Evolutionary conservation across 1,140 invertebrate species (phyloP).

Genomic region (Goniozus legneri): DNA sequence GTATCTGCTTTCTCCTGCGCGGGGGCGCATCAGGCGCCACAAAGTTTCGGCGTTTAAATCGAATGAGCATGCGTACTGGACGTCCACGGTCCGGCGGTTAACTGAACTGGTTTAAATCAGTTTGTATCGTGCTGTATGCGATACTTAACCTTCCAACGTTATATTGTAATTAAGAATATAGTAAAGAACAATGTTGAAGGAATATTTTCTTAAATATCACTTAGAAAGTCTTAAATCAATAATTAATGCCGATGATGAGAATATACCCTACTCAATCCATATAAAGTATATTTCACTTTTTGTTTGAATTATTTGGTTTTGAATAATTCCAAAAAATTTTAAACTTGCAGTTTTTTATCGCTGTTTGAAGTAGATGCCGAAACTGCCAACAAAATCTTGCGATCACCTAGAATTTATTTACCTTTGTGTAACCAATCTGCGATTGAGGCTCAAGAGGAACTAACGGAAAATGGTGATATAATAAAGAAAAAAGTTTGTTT

Average conservation of each 20-base stretch:
- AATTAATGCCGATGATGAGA: constrained; percentile 39
- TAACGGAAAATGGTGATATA: constrained; percentile 51
- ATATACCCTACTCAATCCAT: constrained; percentile 48
- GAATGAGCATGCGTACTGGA: too few species aligned
- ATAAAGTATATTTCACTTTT: constrained; percentile 50
- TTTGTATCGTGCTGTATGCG: too few species aligned
- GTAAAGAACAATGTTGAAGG: constrained; percentile 44
- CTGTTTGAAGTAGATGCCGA: constrained; percentile 60
- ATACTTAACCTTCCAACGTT: too few species aligned
- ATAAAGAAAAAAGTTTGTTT: constrained; percentile 67
- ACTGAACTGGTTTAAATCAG: too few species aligned
- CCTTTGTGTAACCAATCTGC: constrained; percentile 63
- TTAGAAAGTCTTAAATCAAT: constrained; percentile 47
- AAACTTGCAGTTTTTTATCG: constrained; percentile 58
- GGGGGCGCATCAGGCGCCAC: too few species aligned
- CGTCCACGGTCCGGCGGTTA: too few species aligned
- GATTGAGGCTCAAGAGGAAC: constrained; percentile 58
- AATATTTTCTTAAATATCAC: constrained; percentile 44
- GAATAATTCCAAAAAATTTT: neutral
- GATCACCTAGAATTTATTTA: constrained; percentile 56
- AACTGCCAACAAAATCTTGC: constrained; percentile 59
- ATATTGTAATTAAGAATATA: too few species aligned
- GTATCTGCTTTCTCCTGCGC: too few species aligned
- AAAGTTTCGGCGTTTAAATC: too few species aligned
- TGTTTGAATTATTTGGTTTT: constrained; percentile 11